A percentile compares a stretch with the other conserved stretches of the same genome.
These are phyloP conservation scores for Euglossa dilemma DNA, from an alignment of 1,140 invertebrate genomes.

Conservation along the genomic window DNA sequence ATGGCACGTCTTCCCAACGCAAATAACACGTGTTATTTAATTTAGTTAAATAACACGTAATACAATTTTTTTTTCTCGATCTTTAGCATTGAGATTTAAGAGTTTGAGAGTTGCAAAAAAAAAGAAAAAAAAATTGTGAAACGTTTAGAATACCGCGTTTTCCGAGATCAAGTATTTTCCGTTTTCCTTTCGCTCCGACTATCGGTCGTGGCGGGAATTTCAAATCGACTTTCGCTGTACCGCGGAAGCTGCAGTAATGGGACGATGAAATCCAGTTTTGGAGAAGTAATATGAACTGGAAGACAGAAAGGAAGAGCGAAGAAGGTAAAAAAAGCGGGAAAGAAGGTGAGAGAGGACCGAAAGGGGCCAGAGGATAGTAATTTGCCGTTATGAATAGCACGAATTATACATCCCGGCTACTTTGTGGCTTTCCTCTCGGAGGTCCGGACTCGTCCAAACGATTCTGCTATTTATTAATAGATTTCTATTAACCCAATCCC, in stretches of 20 bases:
- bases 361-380: conserved; percentile 21
- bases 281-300: not conserved
- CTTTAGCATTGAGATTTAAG: too few relatives aligned
- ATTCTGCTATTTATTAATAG: conserved; percentile 48
- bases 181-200: not conserved
- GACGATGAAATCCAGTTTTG: not conserved
- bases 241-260: too few relatives aligned
- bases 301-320: too few relatives aligned
- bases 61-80: too few relatives aligned
- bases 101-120: too few relatives aligned
- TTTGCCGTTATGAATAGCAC: conserved; percentile 52
- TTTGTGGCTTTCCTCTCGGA: conserved; percentile 39
- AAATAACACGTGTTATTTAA: too few relatives aligned
- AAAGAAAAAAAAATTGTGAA: too few relatives aligned
- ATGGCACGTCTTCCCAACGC: too few relatives aligned
- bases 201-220: not conserved
- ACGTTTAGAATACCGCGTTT: too few relatives aligned
- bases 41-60: too few relatives aligned
- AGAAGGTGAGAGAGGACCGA: not conserved
- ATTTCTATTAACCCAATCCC: conserved; percentile 10
- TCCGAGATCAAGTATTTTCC: too few relatives aligned
- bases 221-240: not conserved
- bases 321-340: conserved; percentile 9
- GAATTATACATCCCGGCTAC: conserved; percentile 45
- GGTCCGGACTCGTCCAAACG: not conserved